These are phyloP conservation scores for Rostratula benghalensis DNA, from an alignment of 2,113 vertebrate species.

Conservation along the genomic window DNA sequence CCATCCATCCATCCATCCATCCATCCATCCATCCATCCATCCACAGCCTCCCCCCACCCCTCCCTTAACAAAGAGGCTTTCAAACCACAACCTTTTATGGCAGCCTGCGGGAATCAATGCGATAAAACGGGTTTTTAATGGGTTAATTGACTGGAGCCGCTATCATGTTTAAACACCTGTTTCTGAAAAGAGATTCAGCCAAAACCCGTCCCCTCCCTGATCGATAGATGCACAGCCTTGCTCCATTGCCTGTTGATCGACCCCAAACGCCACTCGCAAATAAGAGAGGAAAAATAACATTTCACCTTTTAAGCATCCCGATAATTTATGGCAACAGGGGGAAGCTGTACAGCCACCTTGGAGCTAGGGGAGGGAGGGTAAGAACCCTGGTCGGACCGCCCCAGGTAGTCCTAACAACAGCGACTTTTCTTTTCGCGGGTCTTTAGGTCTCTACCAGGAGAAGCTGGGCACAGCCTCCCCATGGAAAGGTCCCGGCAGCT, in stretches of 20 bases:
- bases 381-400: background rate
- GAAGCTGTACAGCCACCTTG: background rate
- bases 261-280: background rate
- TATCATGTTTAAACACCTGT: constrained; percentile 80
- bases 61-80: constrained; percentile 54
- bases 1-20: background rate
- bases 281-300: background rate
- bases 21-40: background rate
- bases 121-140: constrained; percentile 74
- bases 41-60: no score
- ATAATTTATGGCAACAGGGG: background rate
- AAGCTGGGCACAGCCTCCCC: background rate
- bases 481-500: background rate
- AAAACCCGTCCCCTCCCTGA: constrained; percentile 43
- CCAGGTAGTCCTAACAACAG: background rate
- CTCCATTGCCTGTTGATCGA: constrained; percentile 58
- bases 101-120: constrained; percentile 63
- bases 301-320: constrained; percentile 25
- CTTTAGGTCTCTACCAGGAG: background rate
- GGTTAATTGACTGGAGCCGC: constrained; percentile 77
- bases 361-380: background rate
- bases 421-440: background rate
- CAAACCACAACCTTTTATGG: constrained; percentile 4
- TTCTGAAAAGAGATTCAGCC: constrained; percentile 56
- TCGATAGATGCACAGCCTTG: constrained; percentile 52